Base-by-base conservation (phyloP, 2,113 vertebrate species). In the Bagarius yarrelli region DNA sequence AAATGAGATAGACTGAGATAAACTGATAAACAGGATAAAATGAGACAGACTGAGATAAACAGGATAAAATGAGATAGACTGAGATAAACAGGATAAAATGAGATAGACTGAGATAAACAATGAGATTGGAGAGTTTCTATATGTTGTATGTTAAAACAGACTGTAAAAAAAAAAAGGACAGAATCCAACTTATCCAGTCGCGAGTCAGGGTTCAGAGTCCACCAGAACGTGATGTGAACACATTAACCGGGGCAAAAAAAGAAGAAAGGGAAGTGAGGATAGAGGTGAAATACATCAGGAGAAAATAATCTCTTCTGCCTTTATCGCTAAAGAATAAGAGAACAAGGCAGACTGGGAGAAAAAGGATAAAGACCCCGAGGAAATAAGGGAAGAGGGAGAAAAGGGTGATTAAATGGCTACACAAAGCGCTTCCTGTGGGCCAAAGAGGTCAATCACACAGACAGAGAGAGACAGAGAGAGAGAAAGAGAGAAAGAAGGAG, bases 281-380 rank as follows among this genome's bases (percentile, higher is more conserved):
- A 60, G 57, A 15, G 53, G 57, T 25, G 67, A 81, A 69, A 81
- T 44, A 72, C 34, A 72, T 18, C 23, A 8, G 1, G 47, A 64
- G 76, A 60, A 76, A 80, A 47, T 76, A 76, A 69, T 52, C 71
- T 74, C 55, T 75, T 79, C 40, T 83, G 77, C 73, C 82, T 83
- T 78, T 70, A 79, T 66, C 69, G 75, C 74, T 53, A 79, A 23
- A 75, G 69, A 71, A 71, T 8, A 12, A 61, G 3, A 55, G 61
- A 40, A 59, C 78, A 70, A 44, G n/a, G 59, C n/a, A 73, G 19
- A 78, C 34, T 53, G 30, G 70, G 53, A 75, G 64, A 60, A 36
- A 79, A 85, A 80, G 71, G 64, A 72, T 55, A 50, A 47, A 76
- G 69, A 80, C 81, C 34, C 80, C 21, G 15, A 76, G 76, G 71